phyloP scores from a whole-genome alignment of 2,888 invertebrate genomes.

The Harpalus rubripes region DNA sequence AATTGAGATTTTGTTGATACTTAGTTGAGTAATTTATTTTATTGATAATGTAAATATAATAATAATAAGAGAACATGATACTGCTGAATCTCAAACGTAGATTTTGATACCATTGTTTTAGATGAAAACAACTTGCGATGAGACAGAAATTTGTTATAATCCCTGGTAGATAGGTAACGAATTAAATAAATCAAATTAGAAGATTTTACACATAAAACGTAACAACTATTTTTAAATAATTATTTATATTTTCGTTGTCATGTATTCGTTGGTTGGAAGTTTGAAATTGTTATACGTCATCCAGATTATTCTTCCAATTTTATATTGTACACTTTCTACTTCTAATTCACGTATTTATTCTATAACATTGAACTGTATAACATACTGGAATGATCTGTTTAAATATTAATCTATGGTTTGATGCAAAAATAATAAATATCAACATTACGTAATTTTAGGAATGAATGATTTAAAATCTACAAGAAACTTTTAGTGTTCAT shows the following conservation, averaged over 20 bases:
- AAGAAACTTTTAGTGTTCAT: too few relatives aligned
- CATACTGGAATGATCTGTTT: not conserved
- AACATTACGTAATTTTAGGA: too few relatives aligned
- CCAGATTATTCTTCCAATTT: slow-evolving; percentile 65
- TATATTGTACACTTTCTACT: slow-evolving; percentile 39
- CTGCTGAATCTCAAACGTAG: slow-evolving; percentile 35
- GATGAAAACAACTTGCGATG: slow-evolving; percentile 44
- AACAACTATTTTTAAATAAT: slow-evolving; percentile 65
- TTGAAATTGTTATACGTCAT: slow-evolving; percentile 53
- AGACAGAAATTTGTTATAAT: slow-evolving; percentile 60
- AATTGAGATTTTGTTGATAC: slow-evolving; percentile 7
- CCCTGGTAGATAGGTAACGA: slow-evolving; percentile 62
- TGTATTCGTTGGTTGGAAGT: slow-evolving; percentile 19
- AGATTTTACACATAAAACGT: slow-evolving; percentile 65
- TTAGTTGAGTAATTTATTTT: slow-evolving; percentile 5
- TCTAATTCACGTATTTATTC: slow-evolving; percentile 33
- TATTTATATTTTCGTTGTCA: slow-evolving; percentile 35
- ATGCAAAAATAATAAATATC: too few relatives aligned
- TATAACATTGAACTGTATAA: not conserved
- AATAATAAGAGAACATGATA: slow-evolving; percentile 2
- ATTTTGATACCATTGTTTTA: slow-evolving; percentile 38
- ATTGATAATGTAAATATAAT: slow-evolving; percentile 13
- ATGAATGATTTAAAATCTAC: too few relatives aligned
- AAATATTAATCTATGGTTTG: too few relatives aligned
- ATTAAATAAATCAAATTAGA: slow-evolving; percentile 61